Evolutionary conservation across 2,888 invertebrate genomes (phyloP).

Genomic region (Entomobrya proxima): DNA sequence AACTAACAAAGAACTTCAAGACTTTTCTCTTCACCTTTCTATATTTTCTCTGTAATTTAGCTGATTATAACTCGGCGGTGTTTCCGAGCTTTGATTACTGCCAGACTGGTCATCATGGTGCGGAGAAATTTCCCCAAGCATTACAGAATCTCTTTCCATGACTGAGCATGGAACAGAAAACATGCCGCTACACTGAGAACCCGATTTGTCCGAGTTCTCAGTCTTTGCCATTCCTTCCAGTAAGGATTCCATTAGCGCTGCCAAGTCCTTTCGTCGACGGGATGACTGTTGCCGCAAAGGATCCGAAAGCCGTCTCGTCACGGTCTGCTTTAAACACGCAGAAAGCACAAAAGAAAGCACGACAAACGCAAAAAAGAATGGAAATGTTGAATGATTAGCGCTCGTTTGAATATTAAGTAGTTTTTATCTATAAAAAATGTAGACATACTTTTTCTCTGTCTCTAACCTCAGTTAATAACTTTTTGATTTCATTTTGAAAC

Average conservation of each 20-base stretch:
- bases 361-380: not conserved
- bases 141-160: conserved; percentile 85
- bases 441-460: conserved; percentile 44
- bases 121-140: conserved; percentile 90
- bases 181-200: conserved; percentile 69
- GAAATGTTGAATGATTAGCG: conserved; percentile 1
- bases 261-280: conserved; percentile 85
- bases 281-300: conserved; percentile 78
- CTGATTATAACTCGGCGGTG: conserved; percentile 89
- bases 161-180: no score
- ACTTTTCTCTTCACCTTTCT: no score
- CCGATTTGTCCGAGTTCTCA: conserved; percentile 77
- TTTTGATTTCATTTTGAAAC: conserved; percentile 83
- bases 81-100: conserved; percentile 87
- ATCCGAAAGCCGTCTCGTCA: conserved; percentile 66
- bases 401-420: not conserved
- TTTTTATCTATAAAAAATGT: not conserved
- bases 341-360: not conserved
- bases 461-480: conserved; percentile 83
- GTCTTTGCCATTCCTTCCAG: conserved; percentile 83
- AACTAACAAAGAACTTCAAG: no score
- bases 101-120: conserved; percentile 86
- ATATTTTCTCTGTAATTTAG: conserved; percentile 91
- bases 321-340: conserved; percentile 58
- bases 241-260: conserved; percentile 86